Conservation (phyloP, 2,113 vertebrate genomes). For the Penelope pileata region DNA sequence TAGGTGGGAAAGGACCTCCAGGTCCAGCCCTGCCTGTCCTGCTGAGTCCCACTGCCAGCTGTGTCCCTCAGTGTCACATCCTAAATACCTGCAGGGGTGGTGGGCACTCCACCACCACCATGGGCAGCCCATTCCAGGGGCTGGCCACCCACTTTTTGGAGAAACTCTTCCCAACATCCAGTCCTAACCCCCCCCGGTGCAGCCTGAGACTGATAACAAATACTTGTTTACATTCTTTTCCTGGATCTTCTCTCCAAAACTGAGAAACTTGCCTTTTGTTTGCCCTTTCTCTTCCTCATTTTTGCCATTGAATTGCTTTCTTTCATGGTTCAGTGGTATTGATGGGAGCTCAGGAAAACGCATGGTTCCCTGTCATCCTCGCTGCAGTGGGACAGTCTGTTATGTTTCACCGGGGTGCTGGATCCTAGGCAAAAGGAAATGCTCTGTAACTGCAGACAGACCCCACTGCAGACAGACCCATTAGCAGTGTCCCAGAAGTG, state of each 20-base stretch:
- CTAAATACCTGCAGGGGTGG: no score
- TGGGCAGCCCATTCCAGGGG: no score
- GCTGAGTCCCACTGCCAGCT: no score
- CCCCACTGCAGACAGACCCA: accelerated
- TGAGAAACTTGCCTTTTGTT: background rate
- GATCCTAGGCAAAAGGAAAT: background rate
- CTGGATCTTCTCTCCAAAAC: background rate
- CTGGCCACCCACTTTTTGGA: no score
- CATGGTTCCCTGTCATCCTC: background rate
- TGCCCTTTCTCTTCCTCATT: background rate
- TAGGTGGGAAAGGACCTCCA: no score
- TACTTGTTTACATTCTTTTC: background rate
- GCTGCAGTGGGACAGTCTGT: accelerated
- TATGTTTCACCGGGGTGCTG: background rate
- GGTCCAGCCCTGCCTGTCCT: no score
- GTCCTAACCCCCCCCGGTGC: no score
- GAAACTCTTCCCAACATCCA: background rate
- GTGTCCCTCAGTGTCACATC: no score
- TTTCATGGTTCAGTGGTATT: accelerated
- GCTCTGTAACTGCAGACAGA: accelerated
- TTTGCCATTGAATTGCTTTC: background rate
- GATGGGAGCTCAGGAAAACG: background rate
- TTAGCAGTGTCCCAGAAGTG: background rate
- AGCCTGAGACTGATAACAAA: background rate
- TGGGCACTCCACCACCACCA: no score